phyloP scores from a whole-genome alignment of 1,140 invertebrate species.

The Anastrepha ludens region DNA sequence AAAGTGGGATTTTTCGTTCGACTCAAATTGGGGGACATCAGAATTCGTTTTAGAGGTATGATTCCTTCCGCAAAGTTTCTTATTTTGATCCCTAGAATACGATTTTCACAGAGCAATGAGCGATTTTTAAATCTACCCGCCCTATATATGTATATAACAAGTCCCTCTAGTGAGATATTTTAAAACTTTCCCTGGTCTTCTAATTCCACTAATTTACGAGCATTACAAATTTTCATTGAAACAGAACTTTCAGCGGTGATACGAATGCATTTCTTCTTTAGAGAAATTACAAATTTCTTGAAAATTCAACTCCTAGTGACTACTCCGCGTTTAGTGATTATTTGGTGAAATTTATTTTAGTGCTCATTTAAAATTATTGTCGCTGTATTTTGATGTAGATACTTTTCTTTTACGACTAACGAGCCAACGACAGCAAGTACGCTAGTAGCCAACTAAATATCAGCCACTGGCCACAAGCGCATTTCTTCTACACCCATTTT shows the following conservation, averaged over 20 bases:
- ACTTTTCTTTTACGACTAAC: constrained; percentile 58
- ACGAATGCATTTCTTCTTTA: neutral
- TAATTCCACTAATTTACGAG: no score
- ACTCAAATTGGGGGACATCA: no score
- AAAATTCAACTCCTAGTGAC: neutral
- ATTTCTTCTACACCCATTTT: constrained; percentile 37
- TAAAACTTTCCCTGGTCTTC: no score
- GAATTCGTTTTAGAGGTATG: no score
- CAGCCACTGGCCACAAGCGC: neutral
- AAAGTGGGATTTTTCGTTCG: no score
- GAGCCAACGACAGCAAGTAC: constrained; percentile 36
- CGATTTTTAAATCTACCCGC: no score
- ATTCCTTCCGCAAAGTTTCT: no score
- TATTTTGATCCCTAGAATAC: no score
- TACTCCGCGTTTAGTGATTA: constrained; percentile 5
- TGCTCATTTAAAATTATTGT: constrained; percentile 57
- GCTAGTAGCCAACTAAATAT: constrained; percentile 29
- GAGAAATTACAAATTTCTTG: neutral
- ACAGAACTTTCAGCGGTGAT: neutral
- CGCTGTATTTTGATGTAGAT: constrained; percentile 56
- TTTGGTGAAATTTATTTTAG: constrained; percentile 56
- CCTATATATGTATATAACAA: no score
- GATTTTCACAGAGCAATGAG: no score
- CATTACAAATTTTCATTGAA: neutral
- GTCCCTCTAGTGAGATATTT: no score